A percentile compares a stretch with the other conserved stretches of the same genome.
Conservation (phyloP, 2,797 vertebrate species). For the Dromococcyx pavoninus region DNA sequence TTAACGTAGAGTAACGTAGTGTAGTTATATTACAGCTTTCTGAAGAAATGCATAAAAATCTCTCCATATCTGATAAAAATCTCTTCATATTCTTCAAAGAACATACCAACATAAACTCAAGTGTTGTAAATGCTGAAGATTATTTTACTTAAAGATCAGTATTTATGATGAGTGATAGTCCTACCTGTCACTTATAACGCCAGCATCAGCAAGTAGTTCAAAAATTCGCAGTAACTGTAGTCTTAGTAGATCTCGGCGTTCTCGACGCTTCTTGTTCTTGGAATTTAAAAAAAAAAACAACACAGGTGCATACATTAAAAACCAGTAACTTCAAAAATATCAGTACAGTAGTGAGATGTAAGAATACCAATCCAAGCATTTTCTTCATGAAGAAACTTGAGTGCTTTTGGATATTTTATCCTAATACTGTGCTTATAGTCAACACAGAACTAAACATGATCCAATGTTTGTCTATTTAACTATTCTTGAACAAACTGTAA, state of each 20-base stretch:
- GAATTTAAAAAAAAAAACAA: background rate
- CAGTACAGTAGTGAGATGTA: background rate
- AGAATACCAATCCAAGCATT: background rate
- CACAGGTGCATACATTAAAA: background rate
- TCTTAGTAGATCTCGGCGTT: slow-evolving; percentile 91
- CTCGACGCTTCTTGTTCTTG: slow-evolving; percentile 97
- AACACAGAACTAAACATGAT: background rate
- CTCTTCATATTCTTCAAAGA: background rate
- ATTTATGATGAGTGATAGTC: background rate
- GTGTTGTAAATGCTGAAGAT: background rate
- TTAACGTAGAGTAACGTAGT: background rate
- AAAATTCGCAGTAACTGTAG: slow-evolving; percentile 95
- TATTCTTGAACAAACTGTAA: background rate
- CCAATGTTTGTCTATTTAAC: background rate
- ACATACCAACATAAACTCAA: background rate
- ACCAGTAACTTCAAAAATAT: background rate
- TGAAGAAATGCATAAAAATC: background rate
- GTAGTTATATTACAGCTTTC: background rate
- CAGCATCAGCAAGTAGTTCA: slow-evolving; percentile 96
- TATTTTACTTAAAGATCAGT: background rate
- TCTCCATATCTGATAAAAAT: background rate
- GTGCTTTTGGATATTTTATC: background rate
- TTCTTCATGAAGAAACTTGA: background rate
- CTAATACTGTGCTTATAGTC: background rate
- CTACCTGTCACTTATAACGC: slow-evolving; percentile 98